These are phyloP conservation scores for Archips xylosteana DNA, from an alignment of 2,888 invertebrate species.

Conservation along the genomic window DNA sequence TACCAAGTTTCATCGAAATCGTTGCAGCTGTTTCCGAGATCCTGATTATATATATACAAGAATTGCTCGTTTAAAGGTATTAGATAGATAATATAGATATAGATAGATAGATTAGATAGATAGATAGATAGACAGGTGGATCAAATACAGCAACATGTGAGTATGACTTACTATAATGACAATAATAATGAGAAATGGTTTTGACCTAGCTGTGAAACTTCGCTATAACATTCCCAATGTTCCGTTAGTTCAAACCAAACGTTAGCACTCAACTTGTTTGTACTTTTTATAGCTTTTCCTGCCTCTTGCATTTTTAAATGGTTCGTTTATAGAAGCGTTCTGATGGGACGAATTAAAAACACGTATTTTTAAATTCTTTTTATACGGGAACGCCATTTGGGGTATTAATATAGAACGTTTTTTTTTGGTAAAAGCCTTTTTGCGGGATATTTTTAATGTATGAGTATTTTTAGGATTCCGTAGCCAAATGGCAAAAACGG, in stretches of 20 bases:
- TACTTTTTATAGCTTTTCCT: neutral
- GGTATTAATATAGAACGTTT: neutral
- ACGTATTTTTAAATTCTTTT: slow-evolving; percentile 16
- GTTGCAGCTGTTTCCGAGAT: too few relatives aligned
- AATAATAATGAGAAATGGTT: neutral
- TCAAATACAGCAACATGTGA: too few relatives aligned
- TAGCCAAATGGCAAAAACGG: too few relatives aligned
- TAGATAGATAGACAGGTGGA: too few relatives aligned
- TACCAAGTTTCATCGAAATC: too few relatives aligned
- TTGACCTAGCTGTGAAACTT: neutral
- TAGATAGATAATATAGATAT: too few relatives aligned
- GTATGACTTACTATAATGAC: too few relatives aligned
- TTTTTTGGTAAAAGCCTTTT: neutral
- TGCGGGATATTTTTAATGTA: neutral
- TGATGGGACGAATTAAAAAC: slow-evolving; percentile 6
- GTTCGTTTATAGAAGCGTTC: slow-evolving; percentile 9
- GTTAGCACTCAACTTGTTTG: slow-evolving; percentile 15
- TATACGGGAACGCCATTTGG: slow-evolving; percentile 1
- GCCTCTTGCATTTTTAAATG: slow-evolving; percentile 11
- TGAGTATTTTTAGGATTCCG: neutral
- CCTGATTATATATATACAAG: too few relatives aligned
- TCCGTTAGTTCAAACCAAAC: slow-evolving; percentile 7
- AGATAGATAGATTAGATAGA: too few relatives aligned
- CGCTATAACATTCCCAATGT: neutral
- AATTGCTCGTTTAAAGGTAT: too few relatives aligned